Base-by-base conservation (phyloP, 2,888 invertebrate genomes). In the Steromphala cineraria region DNA sequence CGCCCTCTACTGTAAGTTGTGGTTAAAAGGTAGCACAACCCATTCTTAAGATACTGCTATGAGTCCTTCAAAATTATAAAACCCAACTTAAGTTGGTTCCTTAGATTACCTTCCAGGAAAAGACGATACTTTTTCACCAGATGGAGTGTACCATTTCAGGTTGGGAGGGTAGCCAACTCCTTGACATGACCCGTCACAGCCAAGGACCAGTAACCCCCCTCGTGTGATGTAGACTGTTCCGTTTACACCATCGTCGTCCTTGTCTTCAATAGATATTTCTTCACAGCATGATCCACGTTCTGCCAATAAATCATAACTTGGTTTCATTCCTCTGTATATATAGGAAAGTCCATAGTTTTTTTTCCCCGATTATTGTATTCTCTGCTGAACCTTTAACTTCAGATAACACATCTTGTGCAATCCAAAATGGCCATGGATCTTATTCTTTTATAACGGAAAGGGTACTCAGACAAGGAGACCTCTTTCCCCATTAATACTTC, bases 141-240 rank as follows among this genome's bases (percentile, higher is more conserved):
- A 21, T 19, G 79, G 79, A 17, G 17, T 46, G 53, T 24, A 67
- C 79, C 79, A 79, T 71, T 71, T 67, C 53, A 79, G 53, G 10
- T 62, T 53, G 13, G 79, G 79, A 15, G 79, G 67, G 71, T 52
- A 79, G 13, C 79, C 79, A 17, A 52, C 36, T 17, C 71, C 79
- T 19, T 79, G 79, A 71, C 79, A 79, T 1, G 80, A 56, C 1
- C 75, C 76, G 31, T 76, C 67, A 36, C 80, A 76, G n/a, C 75
- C 62, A 15, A 80, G 67, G 13, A 74, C 52, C 46, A 80, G 36
- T 21, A 79, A 31, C 31, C 31, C 71, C 67, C 71, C 71, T 31
- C 52, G 67, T 79, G 62, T 62, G 17, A 28, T 62, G 62, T 62
- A 62, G 62, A 62, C 21, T 28, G 62, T 62, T 62, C 53, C 52